Percentiles rank a stretch among this genome's conserved stretches.
phyloP scores from a whole-genome alignment of 53 echinoderm and acorn worm species.

The Apostichopus leukothele region DNA sequence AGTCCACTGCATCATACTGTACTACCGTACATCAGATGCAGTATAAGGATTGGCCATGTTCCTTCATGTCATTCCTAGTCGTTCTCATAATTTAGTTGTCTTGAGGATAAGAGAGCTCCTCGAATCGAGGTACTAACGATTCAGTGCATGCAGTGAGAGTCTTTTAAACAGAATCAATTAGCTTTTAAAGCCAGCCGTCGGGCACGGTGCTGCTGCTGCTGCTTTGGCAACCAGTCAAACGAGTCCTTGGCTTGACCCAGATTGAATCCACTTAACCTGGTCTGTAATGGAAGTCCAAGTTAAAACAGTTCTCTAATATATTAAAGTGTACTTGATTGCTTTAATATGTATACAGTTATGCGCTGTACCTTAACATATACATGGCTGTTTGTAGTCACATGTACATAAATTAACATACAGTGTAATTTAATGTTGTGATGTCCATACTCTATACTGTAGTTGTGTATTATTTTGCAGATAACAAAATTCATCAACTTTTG shows the following conservation, averaged over 20 bases:
- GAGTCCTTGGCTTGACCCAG: conserved; percentile 18
- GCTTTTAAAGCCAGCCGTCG: conserved; percentile 2
- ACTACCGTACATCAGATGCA: too few species aligned
- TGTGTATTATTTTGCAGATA: too few species aligned
- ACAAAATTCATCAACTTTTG: too few species aligned
- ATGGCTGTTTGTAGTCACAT: neutral
- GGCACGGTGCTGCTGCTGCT: neutral
- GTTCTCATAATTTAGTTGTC: too few species aligned
- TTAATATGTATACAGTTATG: too few species aligned
- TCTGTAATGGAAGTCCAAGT: conserved; percentile 15
- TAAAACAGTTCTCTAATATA: conserved; percentile 18
- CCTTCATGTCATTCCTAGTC: too few species aligned
- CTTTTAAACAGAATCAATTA: conserved; percentile 20
- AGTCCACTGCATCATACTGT: too few species aligned
- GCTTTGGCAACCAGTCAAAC: neutral
- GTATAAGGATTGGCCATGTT: too few species aligned
- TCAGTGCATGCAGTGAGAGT: neutral
- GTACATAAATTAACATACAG: neutral
- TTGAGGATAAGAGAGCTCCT: neutral
- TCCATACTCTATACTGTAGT: too few species aligned
- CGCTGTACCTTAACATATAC: too few species aligned
- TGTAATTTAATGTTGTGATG: neutral
- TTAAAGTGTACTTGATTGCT: neutral
- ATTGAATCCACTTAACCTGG: conserved; percentile 18
- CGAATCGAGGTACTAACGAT: neutral